Conservation (phyloP, 2,113 vertebrate genomes). For the Triplophysa tibetana region DNA sequence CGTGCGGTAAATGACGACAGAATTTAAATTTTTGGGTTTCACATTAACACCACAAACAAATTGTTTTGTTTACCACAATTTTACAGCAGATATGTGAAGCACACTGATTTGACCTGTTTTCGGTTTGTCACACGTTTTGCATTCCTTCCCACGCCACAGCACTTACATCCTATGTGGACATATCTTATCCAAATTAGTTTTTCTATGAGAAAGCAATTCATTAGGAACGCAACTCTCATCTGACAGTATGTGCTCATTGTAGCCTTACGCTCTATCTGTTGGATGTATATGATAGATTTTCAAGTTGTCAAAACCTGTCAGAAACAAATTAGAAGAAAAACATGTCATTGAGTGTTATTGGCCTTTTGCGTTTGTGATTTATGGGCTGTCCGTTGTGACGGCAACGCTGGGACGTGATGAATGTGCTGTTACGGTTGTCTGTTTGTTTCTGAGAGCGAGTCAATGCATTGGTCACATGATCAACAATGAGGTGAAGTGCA, state of each 20-base stretch:
- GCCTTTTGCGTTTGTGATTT: slow-evolving; percentile 30
- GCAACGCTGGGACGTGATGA: slow-evolving; percentile 21
- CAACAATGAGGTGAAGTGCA: slow-evolving; percentile 3
- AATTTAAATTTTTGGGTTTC: no score
- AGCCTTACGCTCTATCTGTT: background rate
- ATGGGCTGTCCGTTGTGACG: slow-evolving; percentile 25
- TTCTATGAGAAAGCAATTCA: background rate
- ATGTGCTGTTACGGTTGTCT: slow-evolving; percentile 22
- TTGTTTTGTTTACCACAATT: no score
- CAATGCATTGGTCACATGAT: slow-evolving; percentile 27
- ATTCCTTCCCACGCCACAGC: background rate
- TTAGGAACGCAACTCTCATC: background rate
- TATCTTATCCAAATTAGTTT: background rate
- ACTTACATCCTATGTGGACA: background rate
- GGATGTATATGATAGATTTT: slow-evolving; percentile 40
- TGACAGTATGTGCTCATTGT: background rate
- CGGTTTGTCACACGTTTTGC: background rate
- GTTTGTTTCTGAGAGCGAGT: background rate
- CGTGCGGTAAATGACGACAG: no score
- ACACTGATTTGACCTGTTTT: background rate
- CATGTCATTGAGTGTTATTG: slow-evolving; percentile 35
- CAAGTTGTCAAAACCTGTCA: slow-evolving; percentile 7
- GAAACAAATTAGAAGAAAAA: slow-evolving; percentile 9
- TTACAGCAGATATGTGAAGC: no score
- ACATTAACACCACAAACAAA: no score